Evolutionary conservation across 2,888 invertebrate genomes (phyloP).

Genomic region (Gnatocerus cornutus): DNA sequence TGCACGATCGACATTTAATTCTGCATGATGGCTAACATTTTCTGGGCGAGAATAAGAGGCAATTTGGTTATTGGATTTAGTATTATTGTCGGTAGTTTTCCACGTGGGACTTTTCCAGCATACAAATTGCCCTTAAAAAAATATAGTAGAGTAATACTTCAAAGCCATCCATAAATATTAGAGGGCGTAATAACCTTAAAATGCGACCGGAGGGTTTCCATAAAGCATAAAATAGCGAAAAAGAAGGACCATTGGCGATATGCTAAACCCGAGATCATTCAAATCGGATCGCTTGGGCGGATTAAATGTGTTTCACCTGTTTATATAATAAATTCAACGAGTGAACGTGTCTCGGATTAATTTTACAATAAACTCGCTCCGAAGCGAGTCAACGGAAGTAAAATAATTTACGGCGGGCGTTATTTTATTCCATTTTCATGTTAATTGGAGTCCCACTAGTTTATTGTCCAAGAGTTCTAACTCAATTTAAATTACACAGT

Average conservation of each 20-base stretch:
- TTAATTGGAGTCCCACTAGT: slow-evolving; percentile 60
- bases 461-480: slow-evolving; percentile 58
- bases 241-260: slow-evolving; percentile 24
- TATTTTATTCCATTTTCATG: slow-evolving; percentile 63
- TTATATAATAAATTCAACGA: slow-evolving; percentile 5
- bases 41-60: not conserved
- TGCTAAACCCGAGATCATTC: slow-evolving; percentile 19
- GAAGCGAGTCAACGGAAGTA: slow-evolving; percentile 24
- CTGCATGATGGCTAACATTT: not conserved
- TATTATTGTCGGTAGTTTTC: slow-evolving; percentile 31
- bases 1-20: slow-evolving; percentile 16
- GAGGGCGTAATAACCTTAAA: slow-evolving; percentile 44
- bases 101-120: not conserved
- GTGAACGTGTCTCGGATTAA: slow-evolving; percentile 27
- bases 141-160: slow-evolving; percentile 40
- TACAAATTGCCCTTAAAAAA: slow-evolving; percentile 39
- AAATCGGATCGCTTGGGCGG: slow-evolving; percentile 25
- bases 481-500: slow-evolving; percentile 56
- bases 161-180: slow-evolving; percentile 48
- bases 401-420: slow-evolving; percentile 50
- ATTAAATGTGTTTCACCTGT: slow-evolving; percentile 24
- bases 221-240: slow-evolving; percentile 33
- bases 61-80: slow-evolving; percentile 35
- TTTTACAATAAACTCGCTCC: slow-evolving; percentile 21
- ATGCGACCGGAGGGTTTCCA: slow-evolving; percentile 41